phyloP scores from a whole-genome alignment of 2,113 vertebrate genomes.

The Hippocampus guttulatus region DNA sequence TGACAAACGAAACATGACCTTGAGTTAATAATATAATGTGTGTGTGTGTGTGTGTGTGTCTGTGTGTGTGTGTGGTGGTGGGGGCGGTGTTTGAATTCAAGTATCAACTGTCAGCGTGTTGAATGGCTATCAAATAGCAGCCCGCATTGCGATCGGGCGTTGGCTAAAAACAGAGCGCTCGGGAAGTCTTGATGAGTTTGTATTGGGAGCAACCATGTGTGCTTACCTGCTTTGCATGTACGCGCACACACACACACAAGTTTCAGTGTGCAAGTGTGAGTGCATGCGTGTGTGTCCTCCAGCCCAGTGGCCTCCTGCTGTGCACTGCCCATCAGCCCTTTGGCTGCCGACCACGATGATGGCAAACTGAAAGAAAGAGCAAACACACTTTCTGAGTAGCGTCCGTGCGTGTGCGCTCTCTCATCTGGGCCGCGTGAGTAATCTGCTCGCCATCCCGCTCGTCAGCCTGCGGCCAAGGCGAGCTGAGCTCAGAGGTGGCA shows the following conservation, averaged over 20 bases:
- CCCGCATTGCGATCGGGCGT: not conserved
- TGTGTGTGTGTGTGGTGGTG: not conserved
- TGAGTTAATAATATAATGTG: not conserved
- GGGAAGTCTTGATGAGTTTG: not conserved
- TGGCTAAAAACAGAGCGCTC: not conserved
- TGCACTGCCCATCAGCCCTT: conserved; percentile 43
- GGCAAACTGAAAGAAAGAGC: conserved; percentile 16
- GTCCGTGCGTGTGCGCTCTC: not conserved
- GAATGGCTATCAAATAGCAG: conserved; percentile 4
- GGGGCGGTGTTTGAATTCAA: not conserved
- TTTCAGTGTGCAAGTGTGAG: conserved; percentile 6
- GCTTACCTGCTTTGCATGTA: conserved; percentile 32
- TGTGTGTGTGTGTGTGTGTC: not conserved
- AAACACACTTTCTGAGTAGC: not conserved
- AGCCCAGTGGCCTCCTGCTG: conserved; percentile 10
- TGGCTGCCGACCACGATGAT: conserved; percentile 12
- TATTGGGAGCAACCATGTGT: conserved; percentile 11
- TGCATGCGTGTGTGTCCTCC: conserved; percentile 17
- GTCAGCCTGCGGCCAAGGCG: conserved; percentile 12
- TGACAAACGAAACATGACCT: conserved; percentile 5
- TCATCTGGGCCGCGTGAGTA: conserved; percentile 31
- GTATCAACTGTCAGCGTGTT: conserved; percentile 7
- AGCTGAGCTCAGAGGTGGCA: conserved; percentile 27
- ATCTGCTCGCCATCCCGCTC: conserved; percentile 28
- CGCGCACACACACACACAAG: not conserved